Base-by-base conservation (phyloP, 2,888 invertebrate genomes). In the Carpatolechia fugitivella region DNA sequence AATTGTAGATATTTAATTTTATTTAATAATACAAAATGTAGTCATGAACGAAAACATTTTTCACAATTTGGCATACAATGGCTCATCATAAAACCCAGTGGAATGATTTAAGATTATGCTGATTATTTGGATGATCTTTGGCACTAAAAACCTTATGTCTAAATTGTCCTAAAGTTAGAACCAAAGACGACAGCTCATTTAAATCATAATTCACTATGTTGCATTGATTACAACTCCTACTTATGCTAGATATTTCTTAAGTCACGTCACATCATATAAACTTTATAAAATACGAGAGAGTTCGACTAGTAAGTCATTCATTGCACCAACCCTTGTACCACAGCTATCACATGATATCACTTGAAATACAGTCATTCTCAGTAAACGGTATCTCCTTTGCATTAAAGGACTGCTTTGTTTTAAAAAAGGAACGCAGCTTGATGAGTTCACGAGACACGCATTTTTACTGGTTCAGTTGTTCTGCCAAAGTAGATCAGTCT, bases 1-100 rank as follows among this genome's bases (percentile, higher is more conserved):
- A 10, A 35, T 36, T n/a, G 20, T 29, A n/a, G 3, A 1, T 14
- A 29, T 13, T 30, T 13, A 18, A 20, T 13, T 13, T 36, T 7
- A n/a, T 38, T 56, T 56, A 33, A 38, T 41, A 55, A 56, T 46
- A 49, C 2, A 8, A 5, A 49, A 33, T 13, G 16, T n/a, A 38
- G 16, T 29, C 16, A 68, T 66, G 60, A 24, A 47, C 18, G 30
- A 13, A 8, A 18, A 31, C 29, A 33, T 63, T 56, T 65, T 58
- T 67, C 63, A 67, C 69, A 80, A 79, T 86, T 88, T 86, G 85
- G 86, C 82, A 81, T 85, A 75, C 69, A 76, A 86, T 85, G 85
- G 85, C 85, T 79, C 73, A 72, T 72, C 68, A 61, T 57, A 61
- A 61, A 63, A 72, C 66, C 68, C 71, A 72, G 69, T 85, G 88